phyloP scores from a whole-genome alignment of 2,797 vertebrate genomes.

The Scarus forsteni region DNA sequence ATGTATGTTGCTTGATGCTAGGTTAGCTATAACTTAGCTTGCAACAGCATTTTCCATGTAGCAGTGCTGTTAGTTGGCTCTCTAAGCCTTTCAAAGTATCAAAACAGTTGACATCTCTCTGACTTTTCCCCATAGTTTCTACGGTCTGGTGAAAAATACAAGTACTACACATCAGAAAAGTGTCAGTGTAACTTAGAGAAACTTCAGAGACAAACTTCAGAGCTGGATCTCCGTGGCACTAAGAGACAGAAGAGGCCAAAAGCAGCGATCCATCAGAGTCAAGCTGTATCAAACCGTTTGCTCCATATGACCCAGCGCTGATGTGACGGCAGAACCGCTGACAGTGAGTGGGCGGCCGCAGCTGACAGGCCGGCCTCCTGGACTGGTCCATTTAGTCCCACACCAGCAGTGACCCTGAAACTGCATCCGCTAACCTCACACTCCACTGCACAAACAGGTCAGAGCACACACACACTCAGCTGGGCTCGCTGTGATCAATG shows the following conservation, averaged over 20 bases:
- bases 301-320: slow-evolving; percentile 56
- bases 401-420: slow-evolving; percentile 82
- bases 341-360: slow-evolving; percentile 61
- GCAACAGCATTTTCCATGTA: too few relatives aligned
- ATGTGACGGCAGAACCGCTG: slow-evolving; percentile 64
- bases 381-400: slow-evolving; percentile 77
- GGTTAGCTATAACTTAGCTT: too few relatives aligned
- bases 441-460: slow-evolving; percentile 84
- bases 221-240: background rate
- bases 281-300: slow-evolving; percentile 46
- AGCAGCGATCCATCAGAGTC: slow-evolving; percentile 66
- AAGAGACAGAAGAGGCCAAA: slow-evolving; percentile 42
- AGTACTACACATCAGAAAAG: background rate
- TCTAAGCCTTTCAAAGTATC: too few relatives aligned
- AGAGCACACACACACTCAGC: slow-evolving; percentile 52
- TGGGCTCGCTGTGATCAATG: slow-evolving; percentile 65
- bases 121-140: too few relatives aligned
- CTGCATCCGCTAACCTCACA: slow-evolving; percentile 80
- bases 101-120: too few relatives aligned
- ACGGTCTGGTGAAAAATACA: too few relatives aligned
- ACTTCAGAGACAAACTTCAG: slow-evolving; percentile 8
- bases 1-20: too few relatives aligned
- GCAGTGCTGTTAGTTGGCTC: too few relatives aligned
- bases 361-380: slow-evolving; percentile 59
- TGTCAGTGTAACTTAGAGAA: background rate